Conservation (phyloP, 2,888 invertebrate species). For the Crematogaster levior region DNA sequence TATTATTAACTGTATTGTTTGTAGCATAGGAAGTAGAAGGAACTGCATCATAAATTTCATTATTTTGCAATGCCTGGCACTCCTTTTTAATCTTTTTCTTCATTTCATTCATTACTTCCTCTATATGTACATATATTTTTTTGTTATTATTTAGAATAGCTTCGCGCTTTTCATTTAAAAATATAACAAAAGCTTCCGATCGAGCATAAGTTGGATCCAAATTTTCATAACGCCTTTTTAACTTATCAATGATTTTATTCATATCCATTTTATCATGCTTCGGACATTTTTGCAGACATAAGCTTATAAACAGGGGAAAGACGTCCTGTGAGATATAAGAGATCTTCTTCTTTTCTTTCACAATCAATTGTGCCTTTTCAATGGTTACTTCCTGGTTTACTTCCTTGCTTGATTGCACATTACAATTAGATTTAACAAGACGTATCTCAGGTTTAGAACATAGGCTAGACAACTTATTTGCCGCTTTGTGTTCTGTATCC, state of each 20-base stretch:
- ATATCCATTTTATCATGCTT: conserved; percentile 66
- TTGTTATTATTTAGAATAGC: conserved; percentile 59
- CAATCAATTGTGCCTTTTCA: conserved; percentile 73
- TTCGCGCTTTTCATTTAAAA: conserved; percentile 74
- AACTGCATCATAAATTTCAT: conserved; percentile 14
- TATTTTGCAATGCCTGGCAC: not conserved
- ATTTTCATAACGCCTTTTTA: conserved; percentile 77
- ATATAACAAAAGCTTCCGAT: conserved; percentile 71
- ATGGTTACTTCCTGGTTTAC: not conserved
- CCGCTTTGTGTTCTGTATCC: not conserved
- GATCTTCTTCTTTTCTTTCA: conserved; percentile 71
- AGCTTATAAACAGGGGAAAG: conserved; percentile 78
- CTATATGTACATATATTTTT: conserved; percentile 71
- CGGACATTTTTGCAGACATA: conserved; percentile 75
- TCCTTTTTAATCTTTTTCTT: conserved; percentile 58
- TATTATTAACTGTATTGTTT: conserved; percentile 10
- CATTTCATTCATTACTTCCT: conserved; percentile 76
- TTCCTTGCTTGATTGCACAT: not conserved
- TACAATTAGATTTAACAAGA: not conserved
- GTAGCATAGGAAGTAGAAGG: conserved; percentile 46
- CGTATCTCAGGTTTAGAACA: not conserved
- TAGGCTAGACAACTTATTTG: not conserved
- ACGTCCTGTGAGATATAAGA: conserved; percentile 68
- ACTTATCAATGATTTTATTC: conserved; percentile 75
- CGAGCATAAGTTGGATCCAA: conserved; percentile 70